A percentile compares a stretch with the other conserved stretches of the same genome.
Evolutionary conservation across 2,113 vertebrate genomes (phyloP).

Genomic region (Himantopus leucocephalus): DNA sequence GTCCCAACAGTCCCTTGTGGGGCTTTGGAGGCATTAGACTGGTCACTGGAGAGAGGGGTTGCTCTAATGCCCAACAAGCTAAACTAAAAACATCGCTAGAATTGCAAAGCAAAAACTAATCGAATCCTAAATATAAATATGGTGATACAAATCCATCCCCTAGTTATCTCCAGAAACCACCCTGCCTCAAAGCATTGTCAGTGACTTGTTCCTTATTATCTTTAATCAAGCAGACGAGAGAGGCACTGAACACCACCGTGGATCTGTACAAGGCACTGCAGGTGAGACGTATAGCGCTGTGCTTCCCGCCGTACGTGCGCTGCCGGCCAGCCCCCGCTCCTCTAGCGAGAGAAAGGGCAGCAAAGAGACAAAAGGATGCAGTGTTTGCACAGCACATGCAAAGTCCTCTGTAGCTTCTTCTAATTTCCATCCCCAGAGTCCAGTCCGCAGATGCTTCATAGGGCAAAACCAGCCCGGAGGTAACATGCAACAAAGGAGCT

Average conservation of each 20-base stretch:
- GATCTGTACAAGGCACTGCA: not conserved
- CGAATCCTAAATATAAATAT: conserved; percentile 46
- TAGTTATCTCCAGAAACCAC: conserved; percentile 55
- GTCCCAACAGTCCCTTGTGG: conserved; percentile 19
- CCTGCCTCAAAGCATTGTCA: conserved; percentile 3
- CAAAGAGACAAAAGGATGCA: not conserved
- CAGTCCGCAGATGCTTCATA: not conserved
- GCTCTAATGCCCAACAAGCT: conserved; percentile 21
- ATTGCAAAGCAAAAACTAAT: conserved; percentile 41
- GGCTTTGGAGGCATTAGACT: conserved; percentile 27
- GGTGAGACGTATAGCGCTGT: not conserved
- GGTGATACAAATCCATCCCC: conserved; percentile 6
- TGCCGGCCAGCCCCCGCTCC: not conserved
- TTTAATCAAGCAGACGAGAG: conserved; percentile 39
- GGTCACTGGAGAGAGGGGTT: not conserved
- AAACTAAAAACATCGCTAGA: conserved; percentile 1
- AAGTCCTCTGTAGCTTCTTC: not conserved
- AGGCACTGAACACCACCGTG: not conserved
- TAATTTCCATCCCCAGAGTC: not conserved
- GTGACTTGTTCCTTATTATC: conserved; percentile 36
- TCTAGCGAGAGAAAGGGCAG: not conserved
- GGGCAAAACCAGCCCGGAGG: not conserved
- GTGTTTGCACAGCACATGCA: not conserved
- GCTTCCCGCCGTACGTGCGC: not conserved
- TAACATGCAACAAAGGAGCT: not conserved